A percentile compares a stretch with the other conserved stretches of the same genome.
Conservation (phyloP, 2,113 vertebrate species). For the Tylochromis polylepis region DNA sequence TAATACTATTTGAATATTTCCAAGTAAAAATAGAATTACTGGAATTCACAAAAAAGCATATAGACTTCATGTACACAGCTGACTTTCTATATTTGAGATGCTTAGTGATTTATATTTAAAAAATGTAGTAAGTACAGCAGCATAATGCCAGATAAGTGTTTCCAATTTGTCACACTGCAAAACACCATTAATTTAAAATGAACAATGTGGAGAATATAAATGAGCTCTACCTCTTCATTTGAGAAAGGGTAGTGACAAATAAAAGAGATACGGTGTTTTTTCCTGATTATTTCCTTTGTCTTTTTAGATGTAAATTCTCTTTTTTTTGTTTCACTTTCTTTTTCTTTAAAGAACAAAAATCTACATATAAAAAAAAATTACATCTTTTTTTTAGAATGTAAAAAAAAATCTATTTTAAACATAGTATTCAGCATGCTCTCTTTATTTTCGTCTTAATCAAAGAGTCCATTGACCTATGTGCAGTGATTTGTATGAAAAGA, state of each 20-base stretch:
- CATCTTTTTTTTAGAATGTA: too few species aligned
- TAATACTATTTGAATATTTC: not conserved
- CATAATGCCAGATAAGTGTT: not conserved
- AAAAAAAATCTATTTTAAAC: not conserved
- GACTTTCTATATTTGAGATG: not conserved
- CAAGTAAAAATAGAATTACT: not conserved
- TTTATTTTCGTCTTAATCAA: not conserved
- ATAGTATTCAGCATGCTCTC: not conserved
- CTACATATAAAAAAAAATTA: not conserved
- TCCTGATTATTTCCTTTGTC: not conserved
- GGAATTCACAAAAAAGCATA: not conserved
- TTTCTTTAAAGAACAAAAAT: not conserved
- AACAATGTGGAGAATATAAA: not conserved
- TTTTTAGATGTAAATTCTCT: not conserved
- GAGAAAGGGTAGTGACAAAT: not conserved
- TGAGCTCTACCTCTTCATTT: not conserved
- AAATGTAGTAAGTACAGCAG: not conserved
- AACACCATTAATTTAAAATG: constrained; percentile 1
- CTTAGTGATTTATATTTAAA: not conserved
- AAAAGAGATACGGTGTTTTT: not conserved
- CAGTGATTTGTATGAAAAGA: not conserved
- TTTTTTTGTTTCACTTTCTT: not conserved
- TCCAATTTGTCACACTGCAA: not conserved
- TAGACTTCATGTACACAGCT: not conserved
- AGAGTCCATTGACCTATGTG: not conserved